A percentile compares a stretch with the other conserved stretches of the same genome.
Conservation (phyloP, 2,113 vertebrate genomes). For the Triplophysa siluroides region DNA sequence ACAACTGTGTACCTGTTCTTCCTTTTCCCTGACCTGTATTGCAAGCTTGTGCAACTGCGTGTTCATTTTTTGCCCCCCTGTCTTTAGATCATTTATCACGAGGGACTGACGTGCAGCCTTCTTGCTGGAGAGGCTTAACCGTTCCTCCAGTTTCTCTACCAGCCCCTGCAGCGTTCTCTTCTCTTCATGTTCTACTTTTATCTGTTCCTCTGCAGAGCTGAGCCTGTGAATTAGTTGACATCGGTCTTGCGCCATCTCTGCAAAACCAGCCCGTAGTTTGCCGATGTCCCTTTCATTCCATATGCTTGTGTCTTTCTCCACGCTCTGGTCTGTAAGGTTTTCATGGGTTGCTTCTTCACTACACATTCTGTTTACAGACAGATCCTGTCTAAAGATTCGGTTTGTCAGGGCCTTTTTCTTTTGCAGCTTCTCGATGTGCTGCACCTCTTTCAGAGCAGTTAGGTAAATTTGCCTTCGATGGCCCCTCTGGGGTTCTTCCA, state of each 20-base stretch:
- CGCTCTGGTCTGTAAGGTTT: neutral
- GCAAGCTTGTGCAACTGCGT: conserved; percentile 50
- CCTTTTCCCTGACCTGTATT: conserved; percentile 57
- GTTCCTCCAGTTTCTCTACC: conserved; percentile 57
- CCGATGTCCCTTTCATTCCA: conserved; percentile 62
- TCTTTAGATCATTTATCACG: conserved; percentile 35
- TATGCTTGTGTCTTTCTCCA: conserved; percentile 49
- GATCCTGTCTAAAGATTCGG: conserved; percentile 39
- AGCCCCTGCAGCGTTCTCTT: conserved; percentile 57
- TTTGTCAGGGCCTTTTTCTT: conserved; percentile 55
- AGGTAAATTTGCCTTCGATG: conserved; percentile 53
- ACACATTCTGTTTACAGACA: neutral
- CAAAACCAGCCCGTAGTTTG: conserved; percentile 33
- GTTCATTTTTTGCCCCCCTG: conserved; percentile 45
- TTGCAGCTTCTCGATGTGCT: conserved; percentile 52
- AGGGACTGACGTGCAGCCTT: conserved; percentile 32
- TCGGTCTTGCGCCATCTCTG: conserved; percentile 50
- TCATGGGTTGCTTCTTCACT: conserved; percentile 4
- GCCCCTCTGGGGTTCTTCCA: conserved; percentile 31
- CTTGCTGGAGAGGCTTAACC: conserved; percentile 55
- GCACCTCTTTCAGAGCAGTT: conserved; percentile 51
- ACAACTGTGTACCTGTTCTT: conserved; percentile 48
- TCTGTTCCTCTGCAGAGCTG: conserved; percentile 57
- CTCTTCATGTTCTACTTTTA: conserved; percentile 55
- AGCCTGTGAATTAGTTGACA: conserved; percentile 57